Evolutionary conservation across 2,797 vertebrate species (phyloP).

Genomic region (Nyctibius grandis): DNA sequence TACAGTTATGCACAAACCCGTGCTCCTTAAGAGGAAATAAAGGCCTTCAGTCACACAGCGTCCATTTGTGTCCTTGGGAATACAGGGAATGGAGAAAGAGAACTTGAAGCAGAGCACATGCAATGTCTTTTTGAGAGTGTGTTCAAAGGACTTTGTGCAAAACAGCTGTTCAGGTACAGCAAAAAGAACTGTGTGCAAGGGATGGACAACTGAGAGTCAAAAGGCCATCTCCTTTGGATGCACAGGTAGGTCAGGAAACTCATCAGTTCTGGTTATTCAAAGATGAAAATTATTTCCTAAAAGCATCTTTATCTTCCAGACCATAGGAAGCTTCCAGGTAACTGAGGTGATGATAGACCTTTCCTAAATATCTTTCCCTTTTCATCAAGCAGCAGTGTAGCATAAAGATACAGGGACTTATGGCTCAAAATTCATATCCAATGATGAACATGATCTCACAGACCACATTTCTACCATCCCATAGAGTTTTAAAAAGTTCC

Average conservation of each 20-base stretch:
- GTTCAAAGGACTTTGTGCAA: not conserved
- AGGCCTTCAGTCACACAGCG: not conserved
- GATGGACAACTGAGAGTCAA: not conserved
- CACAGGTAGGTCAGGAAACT: not conserved
- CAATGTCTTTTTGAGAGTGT: not conserved
- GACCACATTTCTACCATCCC: not conserved
- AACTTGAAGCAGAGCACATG: not conserved
- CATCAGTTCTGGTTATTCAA: not conserved
- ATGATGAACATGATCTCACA: not conserved
- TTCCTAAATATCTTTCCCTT: not conserved
- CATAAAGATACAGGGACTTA: not conserved
- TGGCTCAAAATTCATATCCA: not conserved
- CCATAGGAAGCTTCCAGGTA: not conserved
- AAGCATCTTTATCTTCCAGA: not conserved
- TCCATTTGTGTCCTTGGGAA: slow-evolving; percentile 27
- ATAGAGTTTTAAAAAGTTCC: not conserved
- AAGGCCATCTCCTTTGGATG: not conserved
- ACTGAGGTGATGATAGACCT: not conserved
- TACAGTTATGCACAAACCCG: slow-evolving; percentile 6
- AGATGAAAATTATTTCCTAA: not conserved
- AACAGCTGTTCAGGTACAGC: not conserved
- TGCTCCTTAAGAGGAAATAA: not conserved
- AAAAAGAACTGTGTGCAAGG: not conserved
- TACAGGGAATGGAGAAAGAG: not conserved
- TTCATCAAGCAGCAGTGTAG: not conserved